Conservation (phyloP, 2,888 invertebrate species). For the Plagiodera versicolora region DNA sequence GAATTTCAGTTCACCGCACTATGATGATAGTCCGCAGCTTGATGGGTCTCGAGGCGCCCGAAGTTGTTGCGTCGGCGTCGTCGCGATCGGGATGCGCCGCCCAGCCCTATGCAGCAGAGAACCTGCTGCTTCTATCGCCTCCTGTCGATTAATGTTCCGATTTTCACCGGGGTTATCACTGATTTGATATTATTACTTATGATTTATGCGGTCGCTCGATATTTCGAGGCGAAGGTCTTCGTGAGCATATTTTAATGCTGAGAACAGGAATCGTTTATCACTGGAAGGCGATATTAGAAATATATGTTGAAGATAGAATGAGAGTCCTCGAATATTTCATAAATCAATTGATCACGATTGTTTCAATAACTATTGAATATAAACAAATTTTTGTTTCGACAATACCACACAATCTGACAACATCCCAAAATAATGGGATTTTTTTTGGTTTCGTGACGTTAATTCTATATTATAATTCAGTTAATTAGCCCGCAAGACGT, state of each 20-base stretch:
- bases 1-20: slow-evolving; percentile 54
- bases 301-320: no score
- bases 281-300: no score
- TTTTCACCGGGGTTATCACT: slow-evolving; percentile 33
- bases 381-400: no score
- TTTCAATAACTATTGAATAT: no score
- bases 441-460: no score
- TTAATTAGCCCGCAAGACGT: no score
- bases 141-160: slow-evolving; percentile 39
- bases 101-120: slow-evolving; percentile 48
- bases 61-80: slow-evolving; percentile 56
- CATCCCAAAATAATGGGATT: no score
- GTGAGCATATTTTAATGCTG: not conserved
- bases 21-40: slow-evolving; percentile 54
- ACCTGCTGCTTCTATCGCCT: slow-evolving; percentile 44
- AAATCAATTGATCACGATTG: no score
- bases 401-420: no score
- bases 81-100: slow-evolving; percentile 46
- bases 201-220: slow-evolving; percentile 25
- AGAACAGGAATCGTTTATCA: not conserved
- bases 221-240: slow-evolving; percentile 14
- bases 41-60: slow-evolving; percentile 50
- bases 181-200: slow-evolving; percentile 27
- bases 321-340: no score
- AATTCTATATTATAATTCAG: no score